Evolutionary conservation across 2,797 vertebrate genomes (phyloP), one percentile per base, ranked within the genome.

Genomic region (Acrossocheilus fasciatus): DNA sequence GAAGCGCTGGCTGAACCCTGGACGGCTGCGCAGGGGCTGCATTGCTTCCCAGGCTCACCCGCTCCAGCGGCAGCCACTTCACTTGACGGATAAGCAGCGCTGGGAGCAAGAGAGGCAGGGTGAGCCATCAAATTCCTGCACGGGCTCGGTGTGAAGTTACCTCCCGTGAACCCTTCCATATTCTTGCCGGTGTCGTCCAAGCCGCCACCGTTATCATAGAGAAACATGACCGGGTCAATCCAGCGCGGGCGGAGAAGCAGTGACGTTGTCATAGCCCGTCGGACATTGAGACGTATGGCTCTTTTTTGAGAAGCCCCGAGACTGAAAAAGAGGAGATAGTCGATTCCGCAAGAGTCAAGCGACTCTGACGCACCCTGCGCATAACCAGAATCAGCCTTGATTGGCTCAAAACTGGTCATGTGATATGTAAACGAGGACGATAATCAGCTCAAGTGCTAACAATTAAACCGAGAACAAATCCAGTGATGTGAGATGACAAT

Each of bases 191-290:
- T 96, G 86, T 98, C 98, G 94, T 99, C 96, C 94, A 96, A 93
- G 85, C 94, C 92, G 88, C 91, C 89, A 90, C 89, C 94, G 97
- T 96, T 97, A 95, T 99, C 98, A 96, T 98, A 99, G 92, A 99
- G 97, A 89, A 99, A 99, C 98, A 99, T 99, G 95, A 99, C 96
- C 94, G 98, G 98, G 96, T 99, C 98, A 95, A 98, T 96, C 98
- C 98, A 99, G 96, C 97, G 98, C 93, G 98, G 96, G 92, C 97
- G 97, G 95, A 99, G 97, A 94, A 99, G 97, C 93, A 98, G 95
- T 96, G 98, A 97, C 93, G 97, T 97, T 97, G 98, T 99, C 98
- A 99, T 99, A 98, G 97, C 98, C 97, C 96, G 97, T 94, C 96
- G 95, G 94, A 96, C 98, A 98, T 97, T 94, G 95, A 97, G 96